phyloP scores from a whole-genome alignment of 2,797 vertebrate genomes.

The Threskiornis aethiopicus region DNA sequence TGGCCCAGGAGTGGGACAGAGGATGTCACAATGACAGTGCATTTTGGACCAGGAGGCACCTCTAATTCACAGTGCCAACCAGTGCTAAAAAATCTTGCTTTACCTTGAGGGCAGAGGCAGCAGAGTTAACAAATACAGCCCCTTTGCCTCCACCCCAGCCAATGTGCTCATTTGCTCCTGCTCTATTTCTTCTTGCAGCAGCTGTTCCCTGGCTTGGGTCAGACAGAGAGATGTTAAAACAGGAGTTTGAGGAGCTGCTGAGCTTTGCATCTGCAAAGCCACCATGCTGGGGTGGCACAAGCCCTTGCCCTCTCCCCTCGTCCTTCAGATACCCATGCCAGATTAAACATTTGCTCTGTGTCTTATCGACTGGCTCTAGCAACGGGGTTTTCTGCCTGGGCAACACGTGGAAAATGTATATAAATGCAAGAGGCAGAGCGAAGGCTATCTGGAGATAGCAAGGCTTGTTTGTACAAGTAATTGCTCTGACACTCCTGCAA shows the following conservation, averaged over 20 bases:
- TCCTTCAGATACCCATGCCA: neutral
- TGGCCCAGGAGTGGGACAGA: neutral
- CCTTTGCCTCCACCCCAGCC: neutral
- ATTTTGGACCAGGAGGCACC: neutral
- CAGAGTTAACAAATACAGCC: neutral
- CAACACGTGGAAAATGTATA: rapidly evolving
- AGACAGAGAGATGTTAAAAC: neutral
- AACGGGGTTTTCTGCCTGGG: neutral
- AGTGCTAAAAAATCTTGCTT: neutral
- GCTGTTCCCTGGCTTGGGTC: neutral
- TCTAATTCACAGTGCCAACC: neutral
- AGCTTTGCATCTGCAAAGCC: neutral
- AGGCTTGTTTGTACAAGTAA: neutral
- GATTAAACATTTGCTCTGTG: neutral
- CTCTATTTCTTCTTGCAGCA: neutral
- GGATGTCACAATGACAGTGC: neutral
- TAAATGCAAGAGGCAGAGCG: neutral
- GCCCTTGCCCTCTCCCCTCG: neutral
- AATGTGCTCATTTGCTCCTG: rapidly evolving
- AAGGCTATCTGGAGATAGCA: neutral
- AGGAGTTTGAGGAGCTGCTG: neutral
- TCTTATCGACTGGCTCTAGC: neutral
- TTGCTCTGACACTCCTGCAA: neutral
- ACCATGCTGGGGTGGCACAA: rapidly evolving
- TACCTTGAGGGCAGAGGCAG: neutral